Evolutionary conservation across 2,797 vertebrate species (phyloP).

Genomic region (Choloepus didactylus): DNA sequence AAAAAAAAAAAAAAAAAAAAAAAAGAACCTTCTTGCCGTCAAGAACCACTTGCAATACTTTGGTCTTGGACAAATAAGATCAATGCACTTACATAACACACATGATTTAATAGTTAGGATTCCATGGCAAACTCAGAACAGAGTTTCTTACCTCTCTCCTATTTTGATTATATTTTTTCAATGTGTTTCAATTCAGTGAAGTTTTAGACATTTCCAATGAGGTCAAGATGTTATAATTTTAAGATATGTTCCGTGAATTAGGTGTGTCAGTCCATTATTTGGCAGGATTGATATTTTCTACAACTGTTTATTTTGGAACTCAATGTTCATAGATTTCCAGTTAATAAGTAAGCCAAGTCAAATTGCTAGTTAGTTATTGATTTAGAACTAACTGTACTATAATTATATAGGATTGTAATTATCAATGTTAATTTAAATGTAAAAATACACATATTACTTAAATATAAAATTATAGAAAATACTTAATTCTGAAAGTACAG

Average conservation of each 20-base stretch:
- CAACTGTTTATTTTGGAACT: neutral
- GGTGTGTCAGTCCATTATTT: neutral
- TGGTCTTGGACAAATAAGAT: neutral
- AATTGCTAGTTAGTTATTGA: neutral
- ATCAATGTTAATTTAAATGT: neutral
- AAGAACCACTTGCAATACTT: neutral
- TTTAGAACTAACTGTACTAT: neutral
- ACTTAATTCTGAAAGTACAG: neutral
- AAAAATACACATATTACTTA: neutral
- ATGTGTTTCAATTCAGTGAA: neutral
- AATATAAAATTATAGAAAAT: neutral
- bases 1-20: no score
- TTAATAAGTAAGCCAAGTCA: conserved; percentile 11
- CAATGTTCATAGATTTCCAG: neutral
- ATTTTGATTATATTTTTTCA: conserved; percentile 18
- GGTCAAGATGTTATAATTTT: neutral
- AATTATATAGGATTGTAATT: neutral
- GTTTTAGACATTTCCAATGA: neutral
- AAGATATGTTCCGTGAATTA: neutral
- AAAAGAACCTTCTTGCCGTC: neutral
- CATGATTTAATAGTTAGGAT: neutral
- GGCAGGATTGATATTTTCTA: neutral
- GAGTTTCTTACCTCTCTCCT: neutral
- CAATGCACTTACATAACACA: neutral
- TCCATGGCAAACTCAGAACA: neutral